Evolutionary conservation across 1,140 invertebrate species (phyloP).

Genomic region (Acromyrmex echinatior): DNA sequence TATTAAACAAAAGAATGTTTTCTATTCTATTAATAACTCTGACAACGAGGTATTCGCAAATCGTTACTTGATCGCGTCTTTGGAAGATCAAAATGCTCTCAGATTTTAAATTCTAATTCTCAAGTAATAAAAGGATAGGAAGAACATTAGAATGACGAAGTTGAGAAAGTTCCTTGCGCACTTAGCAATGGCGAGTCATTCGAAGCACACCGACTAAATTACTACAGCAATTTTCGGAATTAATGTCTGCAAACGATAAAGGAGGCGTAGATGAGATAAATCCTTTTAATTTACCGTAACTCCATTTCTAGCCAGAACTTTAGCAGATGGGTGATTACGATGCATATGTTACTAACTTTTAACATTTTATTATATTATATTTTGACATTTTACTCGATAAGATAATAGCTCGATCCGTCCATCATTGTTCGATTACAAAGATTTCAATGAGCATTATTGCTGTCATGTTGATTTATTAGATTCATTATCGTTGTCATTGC

Average conservation of each 20-base stretch:
- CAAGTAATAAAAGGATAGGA: constrained; percentile 48
- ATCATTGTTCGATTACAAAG: constrained; percentile 21
- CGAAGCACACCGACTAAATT: constrained; percentile 48
- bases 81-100: constrained; percentile 26
- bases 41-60: background rate
- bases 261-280: constrained; percentile 43
- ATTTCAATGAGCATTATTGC: constrained; percentile 27
- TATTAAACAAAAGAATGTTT: background rate
- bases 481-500: constrained; percentile 41
- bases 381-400: constrained; percentile 12
- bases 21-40: background rate
- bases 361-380: constrained; percentile 18
- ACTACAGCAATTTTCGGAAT: constrained; percentile 57
- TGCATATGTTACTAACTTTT: constrained; percentile 42
- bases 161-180: constrained; percentile 43
- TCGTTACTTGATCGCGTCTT: background rate
- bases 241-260: constrained; percentile 50
- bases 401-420: background rate
- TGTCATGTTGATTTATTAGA: constrained; percentile 48
- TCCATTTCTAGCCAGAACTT: constrained; percentile 21
- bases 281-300: constrained; percentile 40
- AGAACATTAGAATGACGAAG: constrained; percentile 49
- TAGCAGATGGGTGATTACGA: constrained; percentile 1
- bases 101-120: constrained; percentile 51
- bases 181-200: constrained; percentile 46